Base-by-base conservation (phyloP, 1,140 invertebrate genomes). In the Brachionus plicatilis region DNA sequence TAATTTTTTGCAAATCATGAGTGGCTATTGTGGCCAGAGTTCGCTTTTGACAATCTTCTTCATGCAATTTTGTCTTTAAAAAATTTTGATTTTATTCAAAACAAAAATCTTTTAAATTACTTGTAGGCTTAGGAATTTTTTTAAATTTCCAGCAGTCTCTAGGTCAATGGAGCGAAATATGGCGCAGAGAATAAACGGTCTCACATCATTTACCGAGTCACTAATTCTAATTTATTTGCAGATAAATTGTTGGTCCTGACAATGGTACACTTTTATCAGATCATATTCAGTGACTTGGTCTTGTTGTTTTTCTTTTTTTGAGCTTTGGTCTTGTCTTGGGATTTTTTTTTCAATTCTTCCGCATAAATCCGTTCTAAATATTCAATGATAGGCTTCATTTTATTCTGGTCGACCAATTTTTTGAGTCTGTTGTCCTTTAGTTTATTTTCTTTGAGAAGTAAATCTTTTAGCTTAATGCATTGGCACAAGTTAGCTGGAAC, bases 1-100 rank as follows among this genome's bases (percentile, higher is more conserved):
- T 88, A 29, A 95, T 89, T 86, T 92, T 92, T 29, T 89, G 90
- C 70, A 94, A 88, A 89, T 95, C 94, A 90, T 95, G 94, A 2
- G 94, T 95, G 9, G 94, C 94, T 85, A 95, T 93, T 2, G 94
- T 95, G 6, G 93, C 93, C 2, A 91, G 89, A 87, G 93, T 93
- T 85, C 94, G 89, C 86, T 94, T 94, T 37, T 94, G 92, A 88
- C 94, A 95, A 17, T 94, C 89, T 1, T 91, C 92, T 85, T 95
- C 93, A 88, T 95, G 94, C 12, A 95, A 88, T 88, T 92, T 94
- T 1, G 93, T 94, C 68, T 72, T 72, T 17, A 43, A 72, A 90
- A 91, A 85, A 66, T 47, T 86, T 85, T 65, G 29, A 24, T 83
- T 45, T 45, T 14, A 45, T 65, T 75, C 29, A 6, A 20, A 85